Evolutionary conservation across 2,888 invertebrate genomes (phyloP).

Genomic region (Sarcophaga rosellei): DNA sequence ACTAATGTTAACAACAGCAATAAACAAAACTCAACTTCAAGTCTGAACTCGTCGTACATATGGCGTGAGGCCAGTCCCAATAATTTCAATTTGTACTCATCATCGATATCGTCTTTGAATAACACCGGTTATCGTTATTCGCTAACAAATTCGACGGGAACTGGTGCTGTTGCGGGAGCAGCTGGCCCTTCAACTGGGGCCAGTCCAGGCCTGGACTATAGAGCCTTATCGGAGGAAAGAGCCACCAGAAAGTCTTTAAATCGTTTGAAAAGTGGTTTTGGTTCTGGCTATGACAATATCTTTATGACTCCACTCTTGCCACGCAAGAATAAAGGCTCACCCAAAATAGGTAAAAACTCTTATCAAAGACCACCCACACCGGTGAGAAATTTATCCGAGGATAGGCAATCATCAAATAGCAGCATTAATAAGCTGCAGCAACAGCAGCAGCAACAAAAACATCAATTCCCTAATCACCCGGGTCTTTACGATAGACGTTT

Average conservation of each 20-base stretch:
- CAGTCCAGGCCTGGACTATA: constrained; percentile 72
- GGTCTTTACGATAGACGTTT: constrained; percentile 80
- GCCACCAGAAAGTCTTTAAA: constrained; percentile 79
- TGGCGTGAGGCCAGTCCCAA: constrained; percentile 82
- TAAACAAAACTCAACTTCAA: constrained; percentile 79
- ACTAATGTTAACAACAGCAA: constrained; percentile 65
- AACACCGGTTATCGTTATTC: constrained; percentile 70
- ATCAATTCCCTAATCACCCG: constrained; percentile 72
- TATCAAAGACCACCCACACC: constrained; percentile 68
- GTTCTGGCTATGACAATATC: constrained; percentile 81
- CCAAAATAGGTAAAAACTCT: constrained; percentile 71
- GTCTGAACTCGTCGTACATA: constrained; percentile 81
- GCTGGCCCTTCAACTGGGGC: constrained; percentile 8
- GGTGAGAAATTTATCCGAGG: constrained; percentile 72
- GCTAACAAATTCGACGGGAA: constrained; percentile 63
- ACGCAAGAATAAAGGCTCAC: constrained; percentile 78
- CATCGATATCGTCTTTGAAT: constrained; percentile 80
- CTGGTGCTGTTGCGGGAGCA: constrained; percentile 34
- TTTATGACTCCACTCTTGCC: constrained; percentile 80
- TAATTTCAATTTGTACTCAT: constrained; percentile 81
- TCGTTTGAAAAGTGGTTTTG: constrained; percentile 80
- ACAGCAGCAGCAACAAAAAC: too few species aligned
- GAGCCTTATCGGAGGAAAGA: constrained; percentile 79
- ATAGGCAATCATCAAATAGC: constrained; percentile 66
- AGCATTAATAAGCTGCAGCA: constrained; percentile 60